phyloP scores from a whole-genome alignment of 2,888 invertebrate genomes.

The Synanthedon formicaeformis region DNA sequence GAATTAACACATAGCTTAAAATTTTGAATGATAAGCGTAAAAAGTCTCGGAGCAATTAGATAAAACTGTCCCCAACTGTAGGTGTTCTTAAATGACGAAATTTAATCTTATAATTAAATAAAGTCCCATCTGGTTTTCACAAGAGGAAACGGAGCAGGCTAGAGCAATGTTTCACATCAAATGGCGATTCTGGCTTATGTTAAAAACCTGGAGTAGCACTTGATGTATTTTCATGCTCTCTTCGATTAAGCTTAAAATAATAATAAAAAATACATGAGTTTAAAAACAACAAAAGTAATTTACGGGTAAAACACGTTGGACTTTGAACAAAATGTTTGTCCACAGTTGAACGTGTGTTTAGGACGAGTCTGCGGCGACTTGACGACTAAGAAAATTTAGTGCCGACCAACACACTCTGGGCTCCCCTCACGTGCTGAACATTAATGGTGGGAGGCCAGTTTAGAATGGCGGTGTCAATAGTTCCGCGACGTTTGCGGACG shows the following conservation, averaged over 20 bases:
- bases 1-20: no score
- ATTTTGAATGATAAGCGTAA: no score
- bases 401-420: neutral
- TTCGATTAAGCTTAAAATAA: no score
- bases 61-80: no score
- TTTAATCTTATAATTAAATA: no score
- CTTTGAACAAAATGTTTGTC: conserved; percentile 38
- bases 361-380: conserved; percentile 25
- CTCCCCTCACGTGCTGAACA: neutral
- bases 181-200: neutral
- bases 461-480: conserved; percentile 18
- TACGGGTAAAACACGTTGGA: neutral
- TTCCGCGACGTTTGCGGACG: conserved; percentile 26
- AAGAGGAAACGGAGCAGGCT: neutral
- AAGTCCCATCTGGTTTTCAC: neutral
- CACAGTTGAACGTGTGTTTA: conserved; percentile 36
- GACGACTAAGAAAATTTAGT: conserved; percentile 12
- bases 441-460: conserved; percentile 6
- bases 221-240: no score
- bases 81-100: neutral
- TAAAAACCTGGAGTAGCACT: no score
- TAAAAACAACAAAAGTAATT: neutral
- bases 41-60: no score
- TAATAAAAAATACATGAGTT: no score
- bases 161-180: neutral